Evolutionary conservation across 2,113 vertebrate genomes (phyloP).

Genomic region (Athene cunicularia): DNA sequence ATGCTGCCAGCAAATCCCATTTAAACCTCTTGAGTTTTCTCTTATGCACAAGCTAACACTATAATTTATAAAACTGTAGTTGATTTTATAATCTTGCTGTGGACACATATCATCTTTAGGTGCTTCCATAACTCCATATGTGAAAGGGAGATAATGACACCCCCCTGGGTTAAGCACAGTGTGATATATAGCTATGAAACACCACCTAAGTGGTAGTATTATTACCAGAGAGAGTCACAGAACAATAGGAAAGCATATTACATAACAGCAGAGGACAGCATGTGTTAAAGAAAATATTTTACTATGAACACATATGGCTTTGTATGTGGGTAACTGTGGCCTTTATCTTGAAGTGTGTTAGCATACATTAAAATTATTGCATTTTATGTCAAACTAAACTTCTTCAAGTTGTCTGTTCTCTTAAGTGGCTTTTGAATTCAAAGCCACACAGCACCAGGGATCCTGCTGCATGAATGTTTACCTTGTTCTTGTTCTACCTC

Average conservation of each 20-base stretch:
- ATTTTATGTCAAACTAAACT: background rate
- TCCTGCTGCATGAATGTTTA: background rate
- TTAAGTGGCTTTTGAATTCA: slow-evolving; percentile 5
- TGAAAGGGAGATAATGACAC: slow-evolving; percentile 46
- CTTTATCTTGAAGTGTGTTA: slow-evolving; percentile 4
- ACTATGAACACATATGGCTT: background rate
- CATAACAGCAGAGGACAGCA: slow-evolving; percentile 31
- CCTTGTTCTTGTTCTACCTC: background rate
- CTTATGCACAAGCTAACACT: background rate
- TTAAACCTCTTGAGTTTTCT: background rate
- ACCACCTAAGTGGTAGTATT: slow-evolving; percentile 12
- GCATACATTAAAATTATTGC: background rate
- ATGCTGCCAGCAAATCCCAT: background rate
- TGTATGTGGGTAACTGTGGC: slow-evolving; percentile 2
- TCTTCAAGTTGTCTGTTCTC: background rate
- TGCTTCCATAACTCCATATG: slow-evolving; percentile 13
- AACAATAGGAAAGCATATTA: slow-evolving; percentile 20
- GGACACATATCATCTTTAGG: background rate
- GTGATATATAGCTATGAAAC: slow-evolving; percentile 4
- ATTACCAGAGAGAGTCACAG: background rate
- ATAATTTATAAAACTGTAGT: background rate
- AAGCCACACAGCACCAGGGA: background rate
- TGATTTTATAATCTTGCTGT: background rate
- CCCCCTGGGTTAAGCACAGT: slow-evolving; percentile 10
- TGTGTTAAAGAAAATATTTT: slow-evolving; percentile 56